phyloP scores from a whole-genome alignment of 1,140 invertebrate species.

The Heterodera carotae region DNA sequence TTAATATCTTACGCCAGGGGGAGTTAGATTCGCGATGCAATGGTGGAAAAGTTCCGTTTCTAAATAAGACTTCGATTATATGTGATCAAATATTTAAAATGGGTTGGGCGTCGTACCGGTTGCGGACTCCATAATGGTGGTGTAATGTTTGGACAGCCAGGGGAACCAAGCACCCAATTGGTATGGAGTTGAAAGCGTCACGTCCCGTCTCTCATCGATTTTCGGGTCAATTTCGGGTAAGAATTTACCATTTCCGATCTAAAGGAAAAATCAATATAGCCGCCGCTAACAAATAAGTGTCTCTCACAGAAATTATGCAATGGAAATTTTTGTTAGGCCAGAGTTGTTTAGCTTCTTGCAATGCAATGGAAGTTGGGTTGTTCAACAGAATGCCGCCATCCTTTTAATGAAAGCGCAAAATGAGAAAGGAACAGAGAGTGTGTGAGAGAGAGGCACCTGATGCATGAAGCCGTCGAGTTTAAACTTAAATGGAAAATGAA shows the following conservation, averaged over 20 bases:
- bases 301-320: slow-evolving; percentile 78
- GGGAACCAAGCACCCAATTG: slow-evolving; percentile 29
- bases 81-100: slow-evolving; percentile 16
- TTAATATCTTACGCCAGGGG: slow-evolving; percentile 68
- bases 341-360: slow-evolving; percentile 81
- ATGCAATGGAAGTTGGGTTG: slow-evolving; percentile 84
- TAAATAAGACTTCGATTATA: slow-evolving; percentile 57
- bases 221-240: slow-evolving; percentile 58
- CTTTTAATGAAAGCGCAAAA: slow-evolving; percentile 64
- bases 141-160: slow-evolving; percentile 77
- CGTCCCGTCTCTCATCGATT: slow-evolving; percentile 4
- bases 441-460: slow-evolving; percentile 1
- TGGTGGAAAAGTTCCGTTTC: slow-evolving; percentile 72
- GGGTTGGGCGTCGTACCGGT: slow-evolving; percentile 78
- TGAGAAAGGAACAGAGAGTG: too few relatives aligned
- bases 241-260: slow-evolving; percentile 73
- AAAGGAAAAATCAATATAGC: background rate
- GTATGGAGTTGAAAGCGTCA: slow-evolving; percentile 27
- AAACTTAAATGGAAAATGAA: slow-evolving; percentile 11
- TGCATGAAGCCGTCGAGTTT: slow-evolving; percentile 23
- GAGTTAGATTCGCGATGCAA: slow-evolving; percentile 78
- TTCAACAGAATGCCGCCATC: slow-evolving; percentile 85
- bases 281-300: background rate
- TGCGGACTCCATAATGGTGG: slow-evolving; percentile 82
- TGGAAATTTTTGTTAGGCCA: slow-evolving; percentile 80